A percentile compares a stretch with the other conserved stretches of the same genome.
Evolutionary conservation across 2,113 vertebrate species (phyloP).

Genomic region (Brienomyrus longianalis): DNA sequence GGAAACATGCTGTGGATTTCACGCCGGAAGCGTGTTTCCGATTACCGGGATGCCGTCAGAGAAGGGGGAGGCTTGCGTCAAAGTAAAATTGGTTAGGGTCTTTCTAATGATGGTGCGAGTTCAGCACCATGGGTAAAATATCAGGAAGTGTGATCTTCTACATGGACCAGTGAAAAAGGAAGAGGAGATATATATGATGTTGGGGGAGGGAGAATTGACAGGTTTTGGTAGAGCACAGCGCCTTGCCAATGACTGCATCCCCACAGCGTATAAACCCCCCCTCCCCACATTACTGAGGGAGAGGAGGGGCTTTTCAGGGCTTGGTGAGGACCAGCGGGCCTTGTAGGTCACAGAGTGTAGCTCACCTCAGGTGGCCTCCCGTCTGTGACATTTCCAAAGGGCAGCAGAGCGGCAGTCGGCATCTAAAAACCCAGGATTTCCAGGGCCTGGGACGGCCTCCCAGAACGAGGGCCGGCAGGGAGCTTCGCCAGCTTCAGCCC

Average conservation of each 20-base stretch:
- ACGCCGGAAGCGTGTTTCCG: background rate
- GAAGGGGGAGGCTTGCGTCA: background rate
- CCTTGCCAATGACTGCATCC: background rate
- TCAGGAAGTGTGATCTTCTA: background rate
- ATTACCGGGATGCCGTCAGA: background rate
- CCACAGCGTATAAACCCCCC: background rate
- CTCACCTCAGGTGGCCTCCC: slow-evolving; percentile 48
- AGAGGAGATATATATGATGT: background rate
- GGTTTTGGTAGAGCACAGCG: background rate
- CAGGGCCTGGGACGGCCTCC: background rate
- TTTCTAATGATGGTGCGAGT: background rate
- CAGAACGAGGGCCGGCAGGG: background rate
- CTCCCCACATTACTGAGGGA: background rate
- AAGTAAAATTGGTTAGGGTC: background rate
- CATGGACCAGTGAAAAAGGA: background rate
- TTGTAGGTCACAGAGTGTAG: slow-evolving; percentile 22
- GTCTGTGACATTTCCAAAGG: slow-evolving; percentile 63
- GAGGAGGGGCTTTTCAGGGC: slow-evolving; percentile 16
- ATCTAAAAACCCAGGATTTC: slow-evolving; percentile 14
- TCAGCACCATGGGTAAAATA: background rate
- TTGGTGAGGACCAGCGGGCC: background rate
- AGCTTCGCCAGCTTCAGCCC: background rate
- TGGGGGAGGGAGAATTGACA: background rate
- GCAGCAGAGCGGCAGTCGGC: slow-evolving; percentile 35
- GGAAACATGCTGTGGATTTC: background rate